These are phyloP conservation scores for Catotricha subobsoleta DNA, from an alignment of 2,888 invertebrate species.

Conservation along the genomic window DNA sequence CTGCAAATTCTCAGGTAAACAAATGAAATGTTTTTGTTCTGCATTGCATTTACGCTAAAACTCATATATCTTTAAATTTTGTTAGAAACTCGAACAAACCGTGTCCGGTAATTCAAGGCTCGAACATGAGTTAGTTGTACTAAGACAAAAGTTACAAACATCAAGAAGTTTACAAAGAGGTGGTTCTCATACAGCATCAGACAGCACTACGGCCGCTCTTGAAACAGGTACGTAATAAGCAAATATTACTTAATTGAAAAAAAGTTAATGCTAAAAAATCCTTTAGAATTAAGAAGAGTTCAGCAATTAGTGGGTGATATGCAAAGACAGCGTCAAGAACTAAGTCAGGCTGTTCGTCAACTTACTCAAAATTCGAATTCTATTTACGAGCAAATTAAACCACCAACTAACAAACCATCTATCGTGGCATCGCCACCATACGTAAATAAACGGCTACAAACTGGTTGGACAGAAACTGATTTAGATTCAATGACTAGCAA, in stretches of 20 bases:
- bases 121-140: constrained; percentile 68
- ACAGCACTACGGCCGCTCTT: constrained; percentile 38
- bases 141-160: constrained; percentile 66
- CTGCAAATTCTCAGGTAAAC: constrained; percentile 79
- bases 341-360: constrained; percentile 70
- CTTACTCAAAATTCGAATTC: constrained; percentile 65
- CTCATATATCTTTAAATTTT: background rate
- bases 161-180: constrained; percentile 23
- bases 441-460: constrained; percentile 41
- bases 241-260: background rate
- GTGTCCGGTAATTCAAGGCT: constrained; percentile 77
- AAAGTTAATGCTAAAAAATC: background rate
- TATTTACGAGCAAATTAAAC: constrained; percentile 42
- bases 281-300: constrained; percentile 65
- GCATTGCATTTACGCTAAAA: background rate
- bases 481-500: constrained; percentile 52
- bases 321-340: constrained; percentile 66
- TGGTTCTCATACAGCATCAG: constrained; percentile 18
- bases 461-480: constrained; percentile 79
- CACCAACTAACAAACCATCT: constrained; percentile 13
- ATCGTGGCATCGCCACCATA: constrained; percentile 14
- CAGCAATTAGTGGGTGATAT: constrained; percentile 72
- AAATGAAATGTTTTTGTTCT: no score
- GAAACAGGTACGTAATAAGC: constrained; percentile 36
- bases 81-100: constrained; percentile 73